Conservation (phyloP, 2,113 vertebrate species). For the Ptilorrhoa leucosticta region DNA sequence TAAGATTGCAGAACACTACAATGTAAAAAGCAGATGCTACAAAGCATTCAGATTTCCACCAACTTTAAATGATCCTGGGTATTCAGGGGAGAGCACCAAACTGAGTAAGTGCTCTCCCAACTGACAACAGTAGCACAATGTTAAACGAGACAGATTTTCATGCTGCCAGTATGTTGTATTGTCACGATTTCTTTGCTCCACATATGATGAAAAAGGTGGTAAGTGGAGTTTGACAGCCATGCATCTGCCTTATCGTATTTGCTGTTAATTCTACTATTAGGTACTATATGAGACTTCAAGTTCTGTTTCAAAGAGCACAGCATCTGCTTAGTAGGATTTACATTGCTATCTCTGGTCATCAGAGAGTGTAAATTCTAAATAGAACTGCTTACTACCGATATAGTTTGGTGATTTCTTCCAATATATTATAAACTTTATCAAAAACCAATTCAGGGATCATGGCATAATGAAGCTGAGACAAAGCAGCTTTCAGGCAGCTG, state of each 20-base stretch:
- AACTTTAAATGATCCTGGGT: conserved; percentile 45
- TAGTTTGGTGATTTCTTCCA: background rate
- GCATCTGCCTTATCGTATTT: background rate
- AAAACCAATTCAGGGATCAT: background rate
- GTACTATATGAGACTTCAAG: background rate
- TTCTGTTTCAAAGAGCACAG: background rate
- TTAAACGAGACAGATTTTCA: conserved; percentile 6
- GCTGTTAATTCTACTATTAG: background rate
- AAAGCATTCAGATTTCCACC: conserved; percentile 46
- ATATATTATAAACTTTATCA: background rate
- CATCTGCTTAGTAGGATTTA: background rate
- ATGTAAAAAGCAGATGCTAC: conserved; percentile 64
- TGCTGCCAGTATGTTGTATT: background rate
- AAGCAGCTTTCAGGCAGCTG: conserved; percentile 25
- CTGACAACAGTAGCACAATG: background rate
- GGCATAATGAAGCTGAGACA: background rate
- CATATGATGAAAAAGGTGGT: background rate
- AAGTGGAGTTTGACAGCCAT: background rate
- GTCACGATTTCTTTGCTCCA: background rate
- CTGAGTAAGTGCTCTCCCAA: background rate
- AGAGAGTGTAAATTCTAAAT: background rate
- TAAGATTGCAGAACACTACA: conserved; percentile 57
- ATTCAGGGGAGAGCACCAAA: conserved; percentile 27
- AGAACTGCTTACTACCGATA: background rate
- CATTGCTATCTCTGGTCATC: background rate